These are phyloP conservation scores for Euzetes globulus DNA, from an alignment of 2,888 invertebrate species.

Conservation along the genomic window DNA sequence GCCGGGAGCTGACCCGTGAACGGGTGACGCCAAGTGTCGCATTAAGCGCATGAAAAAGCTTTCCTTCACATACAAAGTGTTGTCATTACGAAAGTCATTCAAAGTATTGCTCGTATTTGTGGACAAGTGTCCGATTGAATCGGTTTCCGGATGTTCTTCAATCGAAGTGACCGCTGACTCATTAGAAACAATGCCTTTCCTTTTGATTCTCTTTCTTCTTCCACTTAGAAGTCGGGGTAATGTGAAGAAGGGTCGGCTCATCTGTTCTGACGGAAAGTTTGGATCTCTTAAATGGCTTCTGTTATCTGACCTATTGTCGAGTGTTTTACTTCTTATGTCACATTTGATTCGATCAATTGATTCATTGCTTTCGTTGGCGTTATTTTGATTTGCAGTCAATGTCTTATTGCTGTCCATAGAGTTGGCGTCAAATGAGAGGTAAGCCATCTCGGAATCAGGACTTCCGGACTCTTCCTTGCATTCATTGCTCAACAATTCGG, in stretches of 20 bases:
- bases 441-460: background rate
- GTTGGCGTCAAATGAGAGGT: background rate
- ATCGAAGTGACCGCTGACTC: background rate
- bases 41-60: slow-evolving; percentile 19
- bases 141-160: slow-evolving; percentile 9
- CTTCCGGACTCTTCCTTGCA: background rate
- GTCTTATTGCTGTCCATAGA: slow-evolving; percentile 25
- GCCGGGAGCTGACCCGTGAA: background rate
- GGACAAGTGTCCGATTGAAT: background rate
- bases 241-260: slow-evolving; percentile 19
- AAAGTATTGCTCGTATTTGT: background rate
- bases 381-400: background rate
- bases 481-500: background rate
- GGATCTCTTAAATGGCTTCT: background rate
- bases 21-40: slow-evolving; percentile 24
- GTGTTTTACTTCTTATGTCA: background rate
- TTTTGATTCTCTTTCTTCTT: slow-evolving; percentile 10
- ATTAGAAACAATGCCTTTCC: slow-evolving; percentile 9
- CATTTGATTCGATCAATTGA: background rate
- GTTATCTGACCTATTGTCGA: background rate
- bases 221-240: slow-evolving; percentile 15
- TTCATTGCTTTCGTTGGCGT: slow-evolving; percentile 4
- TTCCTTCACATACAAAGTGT: background rate
- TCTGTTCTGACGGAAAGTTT: background rate
- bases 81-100: background rate